Evolutionary conservation across 64 coral and sea anemone genomes (phyloP).

Genomic region (Actinia equina): DNA sequence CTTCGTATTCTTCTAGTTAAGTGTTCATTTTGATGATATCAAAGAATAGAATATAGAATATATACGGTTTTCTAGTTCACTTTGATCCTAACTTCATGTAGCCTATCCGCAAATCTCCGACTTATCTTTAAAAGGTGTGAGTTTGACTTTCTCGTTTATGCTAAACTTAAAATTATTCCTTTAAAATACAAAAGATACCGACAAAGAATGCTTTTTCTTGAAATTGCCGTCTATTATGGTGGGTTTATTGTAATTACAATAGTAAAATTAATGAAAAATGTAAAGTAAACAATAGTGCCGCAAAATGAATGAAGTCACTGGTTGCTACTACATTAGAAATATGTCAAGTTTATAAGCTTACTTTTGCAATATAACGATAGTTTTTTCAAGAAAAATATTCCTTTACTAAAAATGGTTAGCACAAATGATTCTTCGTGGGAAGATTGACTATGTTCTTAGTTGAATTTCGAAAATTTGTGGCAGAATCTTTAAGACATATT

Average conservation of each 20-base stretch:
- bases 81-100: no score
- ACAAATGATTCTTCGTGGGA: no score
- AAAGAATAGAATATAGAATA: not conserved
- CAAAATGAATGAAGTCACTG: not conserved
- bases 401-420: no score
- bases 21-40: not conserved
- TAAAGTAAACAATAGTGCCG: not conserved
- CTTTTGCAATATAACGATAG: no score
- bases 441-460: no score
- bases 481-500: no score
- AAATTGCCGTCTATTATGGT: not conserved
- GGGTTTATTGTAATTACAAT: not conserved
- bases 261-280: not conserved
- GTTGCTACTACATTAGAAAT: no score
- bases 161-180: not conserved
- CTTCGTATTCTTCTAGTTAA: not conserved
- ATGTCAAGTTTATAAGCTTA: no score
- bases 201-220: not conserved
- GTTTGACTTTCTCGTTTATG: not conserved
- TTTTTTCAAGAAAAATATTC: no score
- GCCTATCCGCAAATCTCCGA: not conserved
- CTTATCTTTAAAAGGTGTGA: no score
- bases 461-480: no score
- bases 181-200: not conserved
- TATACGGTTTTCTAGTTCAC: no score